Evolutionary conservation across 1,140 invertebrate genomes (phyloP), one percentile per base, ranked within the genome.

Genomic region (Batillaria attramentaria): DNA sequence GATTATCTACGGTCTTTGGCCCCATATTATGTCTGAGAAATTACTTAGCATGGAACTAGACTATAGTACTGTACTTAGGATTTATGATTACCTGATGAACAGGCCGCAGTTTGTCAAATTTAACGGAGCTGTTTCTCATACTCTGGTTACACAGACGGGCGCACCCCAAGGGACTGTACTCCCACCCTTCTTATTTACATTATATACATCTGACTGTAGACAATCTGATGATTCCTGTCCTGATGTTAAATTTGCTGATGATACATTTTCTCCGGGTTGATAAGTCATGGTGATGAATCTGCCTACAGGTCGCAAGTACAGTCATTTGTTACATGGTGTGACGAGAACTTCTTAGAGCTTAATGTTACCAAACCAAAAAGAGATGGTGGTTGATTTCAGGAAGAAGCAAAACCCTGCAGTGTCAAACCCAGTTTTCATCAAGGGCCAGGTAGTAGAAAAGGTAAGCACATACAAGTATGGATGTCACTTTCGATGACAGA

Each of bases 181-280:
- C 1, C n/a, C 50, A 20, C 50, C 50, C n/a, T 54, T 54, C 1
- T 2, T 54, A 3, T 54, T 54, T 54, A n/a, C n/a, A n/a, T n/a
- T n/a, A n/a, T n/a, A n/a, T n/a, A n/a, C n/a, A n/a, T n/a, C n/a
- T n/a, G n/a, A n/a, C 50, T n/a, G 18, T 54, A 1, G 18, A 54
- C 50, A 2, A 18, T 20, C 18, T 18, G n/a, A 54, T n/a, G n/a
- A 54, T 20, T 20, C 18, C 50, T 54, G 50, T n/a, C 50, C 50
- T 54, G 2, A 20, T 20, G 3, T 54, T 54, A 54, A 3, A 54
- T 54, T 54, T 54, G 50, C 50, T 20, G 3, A 54, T 3, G 50
- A 54, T n/a, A 54, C 50, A 54, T 54, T 54, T 54, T 54, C 50
- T 54, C 18, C 50, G n/a, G 50, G 50, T 54, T n/a, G n/a, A n/a